Evolutionary conservation across 2,888 invertebrate genomes (phyloP).

Genomic region (Invenusta paracnida): DNA sequence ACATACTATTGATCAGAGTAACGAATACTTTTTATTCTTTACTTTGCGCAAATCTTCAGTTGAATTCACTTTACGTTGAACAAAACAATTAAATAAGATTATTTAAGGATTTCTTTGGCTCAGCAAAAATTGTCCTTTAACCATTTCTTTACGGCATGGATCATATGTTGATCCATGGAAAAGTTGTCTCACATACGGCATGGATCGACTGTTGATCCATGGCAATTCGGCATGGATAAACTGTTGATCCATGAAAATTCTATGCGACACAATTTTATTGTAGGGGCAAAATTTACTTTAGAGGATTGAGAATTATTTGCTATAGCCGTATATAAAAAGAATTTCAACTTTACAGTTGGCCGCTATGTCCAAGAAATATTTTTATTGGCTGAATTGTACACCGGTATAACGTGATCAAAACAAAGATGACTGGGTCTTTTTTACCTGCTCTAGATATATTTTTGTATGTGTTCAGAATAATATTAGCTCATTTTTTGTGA

Average conservation of each 20-base stretch:
- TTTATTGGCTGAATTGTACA: constrained; percentile 4
- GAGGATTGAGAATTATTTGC: constrained; percentile 1
- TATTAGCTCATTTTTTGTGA: background rate
- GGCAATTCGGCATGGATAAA: background rate
- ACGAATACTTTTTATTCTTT: too few relatives aligned
- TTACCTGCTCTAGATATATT: background rate
- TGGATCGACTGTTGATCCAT: too few relatives aligned
- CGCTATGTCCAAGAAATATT: constrained; percentile 18
- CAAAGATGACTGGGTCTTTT: background rate
- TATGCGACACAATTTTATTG: constrained; percentile 2
- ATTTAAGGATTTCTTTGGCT: too few relatives aligned
- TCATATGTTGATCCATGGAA: too few relatives aligned
- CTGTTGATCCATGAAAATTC: background rate
- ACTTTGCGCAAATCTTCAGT: too few relatives aligned
- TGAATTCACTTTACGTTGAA: too few relatives aligned
- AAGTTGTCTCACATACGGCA: too few relatives aligned
- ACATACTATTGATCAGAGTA: too few relatives aligned
- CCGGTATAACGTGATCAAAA: constrained; percentile 17
- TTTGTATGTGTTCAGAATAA: background rate
- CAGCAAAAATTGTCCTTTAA: too few relatives aligned
- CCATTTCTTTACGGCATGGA: too few relatives aligned
- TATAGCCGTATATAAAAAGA: constrained; percentile 12
- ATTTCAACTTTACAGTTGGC: constrained; percentile 2
- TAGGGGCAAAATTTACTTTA: constrained; percentile 14
- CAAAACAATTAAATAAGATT: too few relatives aligned